Base-by-base conservation (phyloP, 2,888 invertebrate genomes). In the Drosophila robusta region DNA sequence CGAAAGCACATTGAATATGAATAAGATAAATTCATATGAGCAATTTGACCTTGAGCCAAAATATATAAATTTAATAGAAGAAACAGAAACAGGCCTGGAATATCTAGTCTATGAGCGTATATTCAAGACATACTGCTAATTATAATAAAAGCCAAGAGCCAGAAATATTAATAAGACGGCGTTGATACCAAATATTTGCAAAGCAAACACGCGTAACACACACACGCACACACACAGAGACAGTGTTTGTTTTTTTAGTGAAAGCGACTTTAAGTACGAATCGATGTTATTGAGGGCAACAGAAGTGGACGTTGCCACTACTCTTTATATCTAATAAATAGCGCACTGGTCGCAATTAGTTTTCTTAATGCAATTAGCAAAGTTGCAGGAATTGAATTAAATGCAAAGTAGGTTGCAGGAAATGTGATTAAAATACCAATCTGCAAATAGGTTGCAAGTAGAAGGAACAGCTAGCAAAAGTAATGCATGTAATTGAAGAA, bases 201-300 rank as follows among this genome's bases (percentile, higher is more conserved):
- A 14, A 32, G 16, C 38, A 22, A 50, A 66, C 45, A 51, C 22
- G 22, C 22, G 36, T 29, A 44, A 46, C 29, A 32, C 22, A 18
- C 26, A 38, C 24, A 11, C 22, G 29, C 39, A 46, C 41, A 9
- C 29, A 29, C 24, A 36, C 41, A 46, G 32, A 49, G 38, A 18
- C 11, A 39, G 16, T 16, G 22, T 45, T 42, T 65, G 14, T 42
- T 26, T 34, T 12, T 12, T 34, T 34, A 50, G 55, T 67, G 75
- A 71, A 71, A 71, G 75, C 60, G 26, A 12, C 41, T 24, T 34
- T 36, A 49, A 39, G 42, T 44, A 41, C 18, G 49, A 16, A 49
- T 62, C 52, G 52, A 68, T 50, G 32, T 16, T 49, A 68, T 57
- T 42, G 62, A 68, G 72, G 75, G n/a, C 70, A 72, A 26, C 12